phyloP scores from a whole-genome alignment of 2,113 vertebrate species.

The Orycteropus afer region DNA sequence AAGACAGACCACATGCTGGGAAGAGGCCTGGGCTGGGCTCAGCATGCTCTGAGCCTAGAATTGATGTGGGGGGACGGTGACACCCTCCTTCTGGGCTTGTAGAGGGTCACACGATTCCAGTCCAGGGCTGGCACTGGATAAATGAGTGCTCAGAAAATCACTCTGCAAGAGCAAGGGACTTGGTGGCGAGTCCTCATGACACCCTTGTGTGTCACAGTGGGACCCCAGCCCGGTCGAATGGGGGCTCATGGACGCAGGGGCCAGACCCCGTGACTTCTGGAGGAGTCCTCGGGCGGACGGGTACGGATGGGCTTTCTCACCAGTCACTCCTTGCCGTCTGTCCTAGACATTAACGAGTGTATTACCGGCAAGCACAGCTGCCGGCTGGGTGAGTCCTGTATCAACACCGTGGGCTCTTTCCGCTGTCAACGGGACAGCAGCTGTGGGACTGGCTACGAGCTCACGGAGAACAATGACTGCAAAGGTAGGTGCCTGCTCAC shows the following conservation, averaged over 20 bases:
- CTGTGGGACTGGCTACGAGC: constrained; percentile 98
- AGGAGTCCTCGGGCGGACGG: accelerated
- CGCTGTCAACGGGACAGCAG: constrained; percentile 96
- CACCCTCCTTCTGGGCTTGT: accelerated
- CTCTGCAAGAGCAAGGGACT: not conserved
- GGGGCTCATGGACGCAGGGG: not conserved
- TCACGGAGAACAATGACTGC: constrained; percentile 95
- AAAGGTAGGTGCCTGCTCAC: constrained; percentile 87
- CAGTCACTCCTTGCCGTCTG: not conserved
- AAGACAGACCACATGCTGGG: accelerated
- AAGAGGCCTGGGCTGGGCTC: not conserved
- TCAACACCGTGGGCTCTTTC: constrained; percentile 94
- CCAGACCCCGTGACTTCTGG: not conserved
- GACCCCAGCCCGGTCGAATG: not conserved
- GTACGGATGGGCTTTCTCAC: accelerated
- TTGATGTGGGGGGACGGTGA: not conserved
- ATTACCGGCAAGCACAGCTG: constrained; percentile 91
- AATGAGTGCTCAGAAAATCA: not conserved
- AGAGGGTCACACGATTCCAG: not conserved
- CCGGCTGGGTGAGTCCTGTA: constrained; percentile 92
- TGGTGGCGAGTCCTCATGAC: accelerated
- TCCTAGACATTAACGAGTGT: constrained; percentile 96
- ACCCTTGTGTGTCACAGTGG: accelerated
- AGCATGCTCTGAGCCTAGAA: not conserved
- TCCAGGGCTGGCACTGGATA: not conserved